Evolutionary conservation across 2,888 invertebrate genomes (phyloP).

Genomic region (Vandiemenella viatica): DNA sequence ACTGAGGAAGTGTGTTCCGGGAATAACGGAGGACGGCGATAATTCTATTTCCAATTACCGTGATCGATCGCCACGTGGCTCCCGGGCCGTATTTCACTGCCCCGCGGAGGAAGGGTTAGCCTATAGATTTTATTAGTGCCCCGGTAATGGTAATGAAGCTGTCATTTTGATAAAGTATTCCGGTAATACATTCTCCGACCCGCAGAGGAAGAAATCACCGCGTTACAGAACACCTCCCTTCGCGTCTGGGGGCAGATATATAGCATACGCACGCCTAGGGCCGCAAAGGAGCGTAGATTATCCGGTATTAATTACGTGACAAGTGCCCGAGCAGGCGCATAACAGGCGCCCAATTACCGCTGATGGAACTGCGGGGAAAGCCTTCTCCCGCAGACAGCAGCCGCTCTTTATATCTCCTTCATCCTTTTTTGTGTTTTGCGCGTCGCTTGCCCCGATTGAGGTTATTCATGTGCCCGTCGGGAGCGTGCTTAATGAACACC

Average conservation of each 20-base stretch:
- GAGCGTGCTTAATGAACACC: slow-evolving; percentile 17
- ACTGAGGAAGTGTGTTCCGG: neutral
- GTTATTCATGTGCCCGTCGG: slow-evolving; percentile 16
- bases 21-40: neutral
- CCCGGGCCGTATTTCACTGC: neutral
- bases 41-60: neutral
- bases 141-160: neutral
- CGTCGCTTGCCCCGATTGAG: slow-evolving; percentile 13
- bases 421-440: neutral
- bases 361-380: neutral
- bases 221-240: too few relatives aligned
- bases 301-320: too few relatives aligned
- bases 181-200: neutral
- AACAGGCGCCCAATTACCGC: neutral
- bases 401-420: too few relatives aligned
- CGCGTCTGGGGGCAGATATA: too few relatives aligned
- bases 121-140: neutral
- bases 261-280: too few relatives aligned
- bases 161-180: neutral
- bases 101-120: neutral
- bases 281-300: too few relatives aligned
- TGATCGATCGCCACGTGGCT: neutral
- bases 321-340: too few relatives aligned
- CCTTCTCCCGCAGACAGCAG: neutral
- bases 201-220: too few relatives aligned